Base-by-base conservation (phyloP, 2,797 vertebrate genomes). In the Ambastaia sidthimunki region DNA sequence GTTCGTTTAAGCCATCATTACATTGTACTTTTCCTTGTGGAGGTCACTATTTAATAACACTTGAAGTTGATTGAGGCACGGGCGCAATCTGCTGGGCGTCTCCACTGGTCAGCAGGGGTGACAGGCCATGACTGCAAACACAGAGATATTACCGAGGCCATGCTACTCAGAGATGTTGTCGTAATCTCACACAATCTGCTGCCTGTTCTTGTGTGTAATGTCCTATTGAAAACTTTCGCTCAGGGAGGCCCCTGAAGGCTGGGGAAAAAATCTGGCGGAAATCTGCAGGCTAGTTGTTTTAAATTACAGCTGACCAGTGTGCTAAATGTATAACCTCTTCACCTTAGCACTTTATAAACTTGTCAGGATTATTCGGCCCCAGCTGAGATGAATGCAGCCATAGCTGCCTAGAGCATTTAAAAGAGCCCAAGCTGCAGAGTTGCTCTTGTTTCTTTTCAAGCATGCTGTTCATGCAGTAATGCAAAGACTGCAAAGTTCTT, bases 1-100 rank as follows among this genome's bases (percentile, higher is more conserved):
- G 94, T 95, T 95, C 95, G 94, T 95, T 96, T 95, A 95, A 94
- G 93, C 90, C 93, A 93, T 95, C 94, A 95, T 96, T 96, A 95
- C 93, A 92, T 90, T 93, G 91, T 91, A 92, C 92, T 93, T 93
- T 93, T 92, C 78, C 93, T 94, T 93, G 94, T 94, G 91, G 93
- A 91, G 91, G 91, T 94, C 90, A 88, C 92, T 94, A 93, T 95
- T 94, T 95, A 95, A 94, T 94, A 94, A 93, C 91, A 94, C 91
- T 93, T 93, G 92, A 90, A 92, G 91, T 87, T 94, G 94, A 95
- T 93, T 93, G 94, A 95, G 91, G 93, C 91, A 91, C 88, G 91
- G 88, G 79, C 86, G 87, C 10, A 10, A 44, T 44, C 41, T 44
- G 41, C 41, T 44, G 41, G 41, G 1, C 41, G 9, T 44, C 9